Percentiles rank a stretch among this genome's conserved stretches.
Conservation (phyloP, 2,888 invertebrate species). For the Callimorpha dominula region DNA sequence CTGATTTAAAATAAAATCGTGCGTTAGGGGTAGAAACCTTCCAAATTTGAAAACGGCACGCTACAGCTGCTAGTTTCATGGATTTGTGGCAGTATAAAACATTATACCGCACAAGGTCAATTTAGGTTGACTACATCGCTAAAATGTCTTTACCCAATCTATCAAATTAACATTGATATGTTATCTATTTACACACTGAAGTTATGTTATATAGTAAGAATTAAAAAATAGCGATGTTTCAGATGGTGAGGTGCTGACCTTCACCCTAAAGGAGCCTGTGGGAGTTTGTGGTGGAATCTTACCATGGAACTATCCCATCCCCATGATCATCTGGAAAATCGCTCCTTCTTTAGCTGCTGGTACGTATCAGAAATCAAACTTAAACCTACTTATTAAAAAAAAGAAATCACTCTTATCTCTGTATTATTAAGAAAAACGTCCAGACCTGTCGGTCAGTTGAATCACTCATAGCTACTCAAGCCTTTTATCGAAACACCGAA, state of each 20-base stretch:
- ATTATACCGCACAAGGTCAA: neutral
- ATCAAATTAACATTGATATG: neutral
- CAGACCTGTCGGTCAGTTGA: neutral
- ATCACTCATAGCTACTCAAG: too few relatives aligned
- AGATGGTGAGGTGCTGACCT: constrained; percentile 93
- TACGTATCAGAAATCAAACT: constrained; percentile 39
- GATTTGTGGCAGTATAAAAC: neutral
- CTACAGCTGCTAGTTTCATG: too few relatives aligned
- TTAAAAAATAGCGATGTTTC: constrained; percentile 22
- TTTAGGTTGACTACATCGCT: neutral
- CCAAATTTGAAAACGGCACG: too few relatives aligned
- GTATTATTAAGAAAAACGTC: neutral
- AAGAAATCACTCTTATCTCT: neutral
- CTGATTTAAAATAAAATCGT: too few relatives aligned
- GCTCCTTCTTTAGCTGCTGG: constrained; percentile 91
- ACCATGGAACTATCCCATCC: constrained; percentile 96
- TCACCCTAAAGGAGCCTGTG: constrained; percentile 95
- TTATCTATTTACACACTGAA: neutral
- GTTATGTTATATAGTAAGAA: neutral
- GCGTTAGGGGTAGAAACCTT: too few relatives aligned
- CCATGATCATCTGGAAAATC: constrained; percentile 98
- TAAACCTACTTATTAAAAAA: too few relatives aligned
- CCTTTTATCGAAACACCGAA: too few relatives aligned
- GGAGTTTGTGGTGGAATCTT: constrained; percentile 95
- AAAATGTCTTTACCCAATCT: too few relatives aligned